phyloP scores from a whole-genome alignment of 2,797 vertebrate genomes.

The Luscinia megarhynchos region DNA sequence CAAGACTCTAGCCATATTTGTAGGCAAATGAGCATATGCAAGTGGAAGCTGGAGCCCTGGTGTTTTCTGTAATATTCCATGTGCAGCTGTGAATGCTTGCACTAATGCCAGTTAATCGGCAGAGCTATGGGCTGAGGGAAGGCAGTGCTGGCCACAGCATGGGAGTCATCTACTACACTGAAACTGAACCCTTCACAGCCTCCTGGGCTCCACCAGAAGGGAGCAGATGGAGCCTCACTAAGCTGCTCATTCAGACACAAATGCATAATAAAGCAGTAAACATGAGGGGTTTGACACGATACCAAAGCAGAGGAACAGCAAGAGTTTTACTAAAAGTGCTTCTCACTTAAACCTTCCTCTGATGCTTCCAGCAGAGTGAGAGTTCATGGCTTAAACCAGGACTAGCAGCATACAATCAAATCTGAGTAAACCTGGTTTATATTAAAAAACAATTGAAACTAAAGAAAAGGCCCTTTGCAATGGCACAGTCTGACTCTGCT shows the following conservation, averaged over 20 bases:
- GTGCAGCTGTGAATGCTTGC: background rate
- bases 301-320: background rate
- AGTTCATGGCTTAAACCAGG: background rate
- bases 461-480: background rate
- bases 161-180: background rate
- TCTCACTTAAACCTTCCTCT: background rate
- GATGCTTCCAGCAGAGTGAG: background rate
- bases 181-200: background rate
- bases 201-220: background rate
- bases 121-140: background rate
- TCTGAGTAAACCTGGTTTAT: background rate
- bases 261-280: background rate
- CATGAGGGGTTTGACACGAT: background rate
- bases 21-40: background rate
- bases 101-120: conserved; percentile 5
- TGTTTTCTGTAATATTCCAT: background rate
- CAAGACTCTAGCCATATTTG: background rate
- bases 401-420: background rate
- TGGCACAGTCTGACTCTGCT: background rate
- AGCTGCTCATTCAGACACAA: conserved; percentile 19
- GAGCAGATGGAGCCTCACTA: conserved; percentile 41
- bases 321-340: background rate
- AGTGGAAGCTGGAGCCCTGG: background rate
- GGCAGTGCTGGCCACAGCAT: background rate
- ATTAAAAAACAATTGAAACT: background rate